Conservation (phyloP, 2,113 vertebrate species). For the Grammomys dolichurus region DNA sequence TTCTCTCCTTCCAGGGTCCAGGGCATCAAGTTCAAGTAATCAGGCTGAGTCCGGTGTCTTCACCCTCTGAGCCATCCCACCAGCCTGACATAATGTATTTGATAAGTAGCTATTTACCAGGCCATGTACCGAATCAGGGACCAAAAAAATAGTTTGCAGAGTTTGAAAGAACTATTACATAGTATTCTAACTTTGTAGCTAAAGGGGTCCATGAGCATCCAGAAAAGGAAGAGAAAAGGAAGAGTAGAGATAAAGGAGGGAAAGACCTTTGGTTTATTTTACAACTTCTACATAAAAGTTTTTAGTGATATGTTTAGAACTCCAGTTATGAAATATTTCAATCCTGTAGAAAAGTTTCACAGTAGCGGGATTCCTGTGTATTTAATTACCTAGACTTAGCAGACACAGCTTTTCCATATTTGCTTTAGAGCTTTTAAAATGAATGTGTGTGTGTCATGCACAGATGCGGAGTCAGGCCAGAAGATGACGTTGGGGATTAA, state of each 20-base stretch:
- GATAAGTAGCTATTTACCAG: not conserved
- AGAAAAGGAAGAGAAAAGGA: not conserved
- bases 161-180: not conserved
- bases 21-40: not conserved
- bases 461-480: not conserved
- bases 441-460: not conserved
- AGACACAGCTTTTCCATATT: not conserved
- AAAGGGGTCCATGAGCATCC: not conserved
- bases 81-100: not conserved
- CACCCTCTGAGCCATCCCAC: not conserved
- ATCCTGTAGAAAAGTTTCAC: slow-evolving; percentile 1
- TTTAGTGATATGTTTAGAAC: not conserved
- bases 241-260: not conserved
- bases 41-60: not conserved
- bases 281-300: not conserved
- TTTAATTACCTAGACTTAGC: not conserved
- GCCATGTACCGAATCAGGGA: not conserved
- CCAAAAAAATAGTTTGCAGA: not conserved
- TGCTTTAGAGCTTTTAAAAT: not conserved
- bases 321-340: slow-evolving; percentile 33
- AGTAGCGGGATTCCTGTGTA: not conserved
- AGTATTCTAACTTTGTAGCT: not conserved
- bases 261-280: slow-evolving; percentile 1
- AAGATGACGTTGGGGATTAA: not conserved
- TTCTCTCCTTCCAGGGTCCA: not conserved